phyloP scores from a whole-genome alignment of 1,140 invertebrate genomes.

The Parasteatoda tepidariorum region DNA sequence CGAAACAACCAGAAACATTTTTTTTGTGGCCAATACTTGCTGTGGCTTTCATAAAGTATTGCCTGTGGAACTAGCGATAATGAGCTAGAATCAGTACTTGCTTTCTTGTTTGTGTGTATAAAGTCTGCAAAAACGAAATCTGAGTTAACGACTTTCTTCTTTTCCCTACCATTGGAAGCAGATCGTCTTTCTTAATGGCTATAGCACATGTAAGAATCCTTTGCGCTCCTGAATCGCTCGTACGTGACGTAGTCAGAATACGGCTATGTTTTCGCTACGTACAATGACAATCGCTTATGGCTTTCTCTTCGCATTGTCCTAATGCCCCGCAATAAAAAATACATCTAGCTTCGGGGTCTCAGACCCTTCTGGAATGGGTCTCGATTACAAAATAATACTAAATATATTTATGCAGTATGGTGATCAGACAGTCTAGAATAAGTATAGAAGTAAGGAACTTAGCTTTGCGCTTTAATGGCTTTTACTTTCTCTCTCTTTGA shows the following conservation, averaged over 20 bases:
- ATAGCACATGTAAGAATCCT: neutral
- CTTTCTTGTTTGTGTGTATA: too few relatives aligned
- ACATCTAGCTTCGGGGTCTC: conserved; percentile 5
- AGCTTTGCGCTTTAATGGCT: too few relatives aligned
- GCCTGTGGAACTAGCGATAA: too few relatives aligned
- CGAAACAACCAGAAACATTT: too few relatives aligned
- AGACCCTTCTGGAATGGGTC: conserved; percentile 10
- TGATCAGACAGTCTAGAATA: neutral
- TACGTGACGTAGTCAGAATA: neutral
- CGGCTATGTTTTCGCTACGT: conserved; percentile 22
- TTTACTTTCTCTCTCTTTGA: too few relatives aligned
- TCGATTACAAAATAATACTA: conserved; percentile 40
- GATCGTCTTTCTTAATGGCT: neutral
- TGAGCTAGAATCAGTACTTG: too few relatives aligned
- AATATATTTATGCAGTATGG: conserved; percentile 36
- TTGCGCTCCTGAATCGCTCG: conserved; percentile 2
- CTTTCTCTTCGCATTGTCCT: conserved; percentile 31
- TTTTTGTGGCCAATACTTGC: too few relatives aligned
- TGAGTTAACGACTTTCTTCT: too few relatives aligned
- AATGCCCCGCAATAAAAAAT: conserved; percentile 35
- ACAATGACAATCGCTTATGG: conserved; percentile 43
- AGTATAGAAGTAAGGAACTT: too few relatives aligned
- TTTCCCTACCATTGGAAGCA: neutral
- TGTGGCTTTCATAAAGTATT: too few relatives aligned
- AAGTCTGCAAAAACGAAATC: too few relatives aligned